Evolutionary conservation across 2,888 invertebrate species (phyloP).

Genomic region (Lasioglossum leucozonium): DNA sequence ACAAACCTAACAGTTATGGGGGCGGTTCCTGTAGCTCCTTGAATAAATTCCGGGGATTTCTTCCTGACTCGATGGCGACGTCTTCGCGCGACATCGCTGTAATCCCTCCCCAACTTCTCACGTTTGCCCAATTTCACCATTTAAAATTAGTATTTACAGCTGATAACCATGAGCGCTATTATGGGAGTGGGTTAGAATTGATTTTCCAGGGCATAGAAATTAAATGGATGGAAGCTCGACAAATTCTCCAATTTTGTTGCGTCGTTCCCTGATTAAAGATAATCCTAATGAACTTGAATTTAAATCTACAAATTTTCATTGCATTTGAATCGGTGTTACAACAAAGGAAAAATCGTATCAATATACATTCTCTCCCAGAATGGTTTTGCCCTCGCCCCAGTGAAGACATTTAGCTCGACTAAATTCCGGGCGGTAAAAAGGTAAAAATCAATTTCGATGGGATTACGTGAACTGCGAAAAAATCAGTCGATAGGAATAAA

Average conservation of each 20-base stretch:
- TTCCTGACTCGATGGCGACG: constrained; percentile 1
- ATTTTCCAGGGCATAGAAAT: not conserved
- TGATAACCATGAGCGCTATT: accelerated
- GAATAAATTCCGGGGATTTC: constrained; percentile 13
- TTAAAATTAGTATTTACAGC: not conserved
- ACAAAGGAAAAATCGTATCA: not conserved
- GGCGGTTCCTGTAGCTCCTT: constrained; percentile 13
- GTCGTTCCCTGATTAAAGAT: not conserved
- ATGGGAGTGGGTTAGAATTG: not conserved
- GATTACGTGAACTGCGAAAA: not conserved
- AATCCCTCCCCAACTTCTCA: not conserved
- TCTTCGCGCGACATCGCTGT: not conserved
- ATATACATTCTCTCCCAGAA: not conserved
- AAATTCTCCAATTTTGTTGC: no score
- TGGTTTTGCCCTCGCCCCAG: not conserved
- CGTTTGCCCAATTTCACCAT: not conserved
- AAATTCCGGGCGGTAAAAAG: constrained; percentile 7
- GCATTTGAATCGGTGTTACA: not conserved
- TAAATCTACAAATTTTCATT: not conserved
- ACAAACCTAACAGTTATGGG: constrained; percentile 59
- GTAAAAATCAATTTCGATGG: constrained; percentile 17
- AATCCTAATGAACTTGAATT: not conserved
- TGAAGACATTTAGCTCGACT: not conserved
- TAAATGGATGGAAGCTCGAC: not conserved
- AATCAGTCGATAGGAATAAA: constrained; percentile 44